These are phyloP conservation scores for Allolobophora icterica DNA, from an alignment of 2,888 invertebrate genomes.

Conservation along the genomic window DNA sequence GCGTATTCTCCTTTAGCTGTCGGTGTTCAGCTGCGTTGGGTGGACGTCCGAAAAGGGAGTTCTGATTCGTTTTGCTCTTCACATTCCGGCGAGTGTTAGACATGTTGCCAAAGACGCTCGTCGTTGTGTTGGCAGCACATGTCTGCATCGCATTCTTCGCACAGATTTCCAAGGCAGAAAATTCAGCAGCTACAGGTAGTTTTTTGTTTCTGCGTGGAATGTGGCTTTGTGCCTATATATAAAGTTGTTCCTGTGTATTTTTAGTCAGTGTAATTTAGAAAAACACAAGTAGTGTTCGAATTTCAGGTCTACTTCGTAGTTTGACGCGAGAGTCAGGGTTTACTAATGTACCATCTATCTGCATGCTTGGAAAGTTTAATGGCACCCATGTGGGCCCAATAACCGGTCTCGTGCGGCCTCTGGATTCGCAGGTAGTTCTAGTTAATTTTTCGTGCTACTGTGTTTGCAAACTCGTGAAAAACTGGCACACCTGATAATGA, in stretches of 20 bases:
- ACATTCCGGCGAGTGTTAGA: background rate
- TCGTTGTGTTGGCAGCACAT: background rate
- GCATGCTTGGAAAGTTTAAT: no score
- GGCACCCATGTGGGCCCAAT: no score
- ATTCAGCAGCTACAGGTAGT: background rate
- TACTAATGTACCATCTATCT: no score
- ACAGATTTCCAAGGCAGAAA: background rate
- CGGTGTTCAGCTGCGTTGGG: background rate
- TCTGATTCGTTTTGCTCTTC: background rate
- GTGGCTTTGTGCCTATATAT: background rate
- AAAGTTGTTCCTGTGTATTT: no score
- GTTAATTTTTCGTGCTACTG: no score
- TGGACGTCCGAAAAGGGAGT: background rate
- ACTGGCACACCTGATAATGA: no score
- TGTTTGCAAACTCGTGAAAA: no score
- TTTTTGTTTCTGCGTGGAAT: background rate
- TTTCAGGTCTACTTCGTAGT: no score
- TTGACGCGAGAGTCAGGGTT: no score
- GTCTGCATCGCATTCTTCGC: background rate
- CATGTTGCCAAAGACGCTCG: background rate
- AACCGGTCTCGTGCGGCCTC: no score
- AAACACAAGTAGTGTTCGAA: no score
- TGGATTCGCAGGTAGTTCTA: no score
- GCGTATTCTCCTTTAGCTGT: background rate
- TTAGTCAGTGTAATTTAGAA: background rate